phyloP scores from a whole-genome alignment of 2,797 vertebrate genomes.

The Dryobates pubescens region DNA sequence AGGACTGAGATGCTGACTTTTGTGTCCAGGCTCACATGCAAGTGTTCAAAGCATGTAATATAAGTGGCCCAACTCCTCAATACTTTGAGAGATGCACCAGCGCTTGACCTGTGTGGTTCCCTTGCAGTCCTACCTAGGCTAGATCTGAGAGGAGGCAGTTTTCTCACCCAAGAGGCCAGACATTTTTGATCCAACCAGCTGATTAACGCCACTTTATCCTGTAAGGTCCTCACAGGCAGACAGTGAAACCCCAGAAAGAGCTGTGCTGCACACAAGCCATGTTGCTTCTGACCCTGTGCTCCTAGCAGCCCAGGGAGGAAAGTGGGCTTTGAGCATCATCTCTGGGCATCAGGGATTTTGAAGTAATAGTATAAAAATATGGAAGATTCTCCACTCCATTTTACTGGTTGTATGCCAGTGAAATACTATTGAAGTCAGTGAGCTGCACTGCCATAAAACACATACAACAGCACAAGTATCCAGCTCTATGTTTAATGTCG shows the following conservation, averaged over 20 bases:
- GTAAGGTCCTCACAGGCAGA: background rate
- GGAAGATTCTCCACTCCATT: background rate
- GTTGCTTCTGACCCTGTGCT: background rate
- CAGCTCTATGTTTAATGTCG: background rate
- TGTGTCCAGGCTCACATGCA: background rate
- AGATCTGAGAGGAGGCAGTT: background rate
- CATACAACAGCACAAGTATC: background rate
- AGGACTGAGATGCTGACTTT: background rate
- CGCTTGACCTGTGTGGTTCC: background rate
- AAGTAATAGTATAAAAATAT: background rate
- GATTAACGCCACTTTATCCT: background rate
- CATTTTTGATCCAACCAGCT: background rate
- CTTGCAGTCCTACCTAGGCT: background rate
- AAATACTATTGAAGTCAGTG: background rate
- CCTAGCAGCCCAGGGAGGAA: accelerated
- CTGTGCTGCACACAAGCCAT: background rate
- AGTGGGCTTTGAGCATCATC: background rate
- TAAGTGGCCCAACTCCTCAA: background rate
- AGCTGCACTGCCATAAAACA: background rate
- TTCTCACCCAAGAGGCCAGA: background rate
- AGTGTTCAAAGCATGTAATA: background rate
- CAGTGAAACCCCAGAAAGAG: background rate
- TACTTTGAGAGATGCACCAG: background rate
- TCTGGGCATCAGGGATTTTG: background rate
- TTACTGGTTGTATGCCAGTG: background rate